phyloP scores from a whole-genome alignment of 1,140 invertebrate genomes.

The Drosophila burlai region DNA sequence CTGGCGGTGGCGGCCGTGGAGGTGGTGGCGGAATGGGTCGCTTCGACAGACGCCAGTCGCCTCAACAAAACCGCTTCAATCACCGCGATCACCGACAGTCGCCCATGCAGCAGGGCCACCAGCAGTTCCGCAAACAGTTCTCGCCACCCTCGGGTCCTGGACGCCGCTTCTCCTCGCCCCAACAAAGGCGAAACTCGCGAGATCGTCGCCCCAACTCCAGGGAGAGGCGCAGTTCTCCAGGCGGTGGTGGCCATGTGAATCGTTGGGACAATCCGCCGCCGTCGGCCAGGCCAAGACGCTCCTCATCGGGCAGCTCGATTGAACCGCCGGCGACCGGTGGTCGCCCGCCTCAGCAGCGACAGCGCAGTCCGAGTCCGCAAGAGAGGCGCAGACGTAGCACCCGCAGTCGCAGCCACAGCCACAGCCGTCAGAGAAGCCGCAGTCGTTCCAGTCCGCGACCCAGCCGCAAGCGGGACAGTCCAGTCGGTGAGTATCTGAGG shows the following conservation, averaged over 20 bases:
- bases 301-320: constrained; percentile 41
- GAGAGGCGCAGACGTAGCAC: constrained; percentile 36
- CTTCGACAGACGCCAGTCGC: constrained; percentile 72
- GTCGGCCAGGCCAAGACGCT: constrained; percentile 22
- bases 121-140: constrained; percentile 75
- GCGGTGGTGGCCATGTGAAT: constrained; percentile 36
- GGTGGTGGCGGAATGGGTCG: constrained; percentile 70
- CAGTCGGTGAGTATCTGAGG: constrained; percentile 17
- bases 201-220: constrained; percentile 60
- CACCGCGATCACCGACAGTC: constrained; percentile 71
- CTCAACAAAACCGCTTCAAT: constrained; percentile 65
- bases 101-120: constrained; percentile 62
- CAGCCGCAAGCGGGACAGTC: constrained; percentile 53
- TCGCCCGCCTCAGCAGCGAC: constrained; percentile 31
- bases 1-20: constrained; percentile 51
- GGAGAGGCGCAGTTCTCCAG: constrained; percentile 65
- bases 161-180: constrained; percentile 66
- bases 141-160: constrained; percentile 57
- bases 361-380: constrained; percentile 57
- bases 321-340: constrained; percentile 5
- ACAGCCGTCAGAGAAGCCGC: constrained; percentile 47
- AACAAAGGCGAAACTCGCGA: constrained; percentile 42
- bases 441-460: constrained; percentile 65
- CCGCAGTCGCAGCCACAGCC: constrained; percentile 53
- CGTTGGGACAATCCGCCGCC: constrained; percentile 61